These are phyloP conservation scores for Cephalotes varians DNA, from an alignment of 2,888 invertebrate species.

Conservation along the genomic window DNA sequence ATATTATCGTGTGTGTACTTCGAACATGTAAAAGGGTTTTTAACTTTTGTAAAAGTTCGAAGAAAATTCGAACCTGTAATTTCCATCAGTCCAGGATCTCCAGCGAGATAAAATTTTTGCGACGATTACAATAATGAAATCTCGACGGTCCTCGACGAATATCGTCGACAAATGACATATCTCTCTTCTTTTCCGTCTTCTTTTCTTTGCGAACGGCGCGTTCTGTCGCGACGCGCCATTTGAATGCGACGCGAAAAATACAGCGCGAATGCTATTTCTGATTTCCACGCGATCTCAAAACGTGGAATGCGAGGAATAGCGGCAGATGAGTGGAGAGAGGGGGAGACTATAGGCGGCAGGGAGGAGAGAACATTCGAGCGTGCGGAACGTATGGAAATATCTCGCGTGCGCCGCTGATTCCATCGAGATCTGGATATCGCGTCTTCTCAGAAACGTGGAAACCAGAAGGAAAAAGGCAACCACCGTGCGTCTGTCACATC, in stretches of 20 bases:
- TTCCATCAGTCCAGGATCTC: too few relatives aligned
- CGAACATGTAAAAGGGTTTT: too few relatives aligned
- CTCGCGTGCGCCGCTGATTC: not conserved
- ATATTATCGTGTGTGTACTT: too few relatives aligned
- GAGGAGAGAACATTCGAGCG: not conserved
- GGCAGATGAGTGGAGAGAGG: too few relatives aligned
- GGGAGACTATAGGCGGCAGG: not conserved
- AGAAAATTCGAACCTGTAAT: too few relatives aligned
- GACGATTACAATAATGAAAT: not conserved
- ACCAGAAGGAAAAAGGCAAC: too few relatives aligned
- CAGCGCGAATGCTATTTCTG: slow-evolving; percentile 76
- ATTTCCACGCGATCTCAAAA: slow-evolving; percentile 72
- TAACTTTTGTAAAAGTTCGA: too few relatives aligned
- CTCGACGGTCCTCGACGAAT: not conserved
- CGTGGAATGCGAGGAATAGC: slow-evolving; percentile 52
- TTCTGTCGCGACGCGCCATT: slow-evolving; percentile 70
- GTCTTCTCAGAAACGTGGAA: not conserved
- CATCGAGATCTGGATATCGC: slow-evolving; percentile 15
- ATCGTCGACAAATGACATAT: not conserved
- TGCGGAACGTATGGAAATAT: slow-evolving; percentile 18
- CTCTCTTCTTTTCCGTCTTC: not conserved
- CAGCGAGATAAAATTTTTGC: not conserved
- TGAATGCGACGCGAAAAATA: slow-evolving; percentile 68
- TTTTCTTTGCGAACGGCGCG: slow-evolving; percentile 34
- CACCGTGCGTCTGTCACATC: not conserved